A percentile compares a stretch with the other conserved stretches of the same genome.
Evolutionary conservation across 2,797 vertebrate species (phyloP).

Genomic region (Prionace glauca): DNA sequence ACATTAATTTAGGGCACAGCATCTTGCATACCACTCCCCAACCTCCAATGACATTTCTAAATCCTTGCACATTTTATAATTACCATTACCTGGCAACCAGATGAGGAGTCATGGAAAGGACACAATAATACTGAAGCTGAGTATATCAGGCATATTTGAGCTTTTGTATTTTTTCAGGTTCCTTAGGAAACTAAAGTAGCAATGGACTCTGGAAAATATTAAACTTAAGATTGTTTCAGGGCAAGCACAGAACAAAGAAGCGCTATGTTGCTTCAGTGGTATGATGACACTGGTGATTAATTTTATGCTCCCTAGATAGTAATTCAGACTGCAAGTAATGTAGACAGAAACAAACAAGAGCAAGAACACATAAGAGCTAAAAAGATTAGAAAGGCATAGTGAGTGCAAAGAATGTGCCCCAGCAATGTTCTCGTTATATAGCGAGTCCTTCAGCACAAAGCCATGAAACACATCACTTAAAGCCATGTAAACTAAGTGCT

Average conservation of each 20-base stretch:
- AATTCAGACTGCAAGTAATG: background rate
- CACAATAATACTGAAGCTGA: background rate
- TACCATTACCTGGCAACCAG: background rate
- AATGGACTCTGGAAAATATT: background rate
- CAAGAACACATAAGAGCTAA: background rate
- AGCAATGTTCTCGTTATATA: background rate
- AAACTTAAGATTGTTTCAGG: background rate
- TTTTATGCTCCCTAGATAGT: background rate
- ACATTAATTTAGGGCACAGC: background rate
- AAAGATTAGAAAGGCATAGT: background rate
- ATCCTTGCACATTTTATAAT: background rate
- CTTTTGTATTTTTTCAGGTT: constrained; percentile 1
- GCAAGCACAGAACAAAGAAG: background rate
- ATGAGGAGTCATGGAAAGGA: background rate
- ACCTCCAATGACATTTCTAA: background rate
- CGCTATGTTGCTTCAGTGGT: background rate
- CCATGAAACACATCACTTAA: background rate
- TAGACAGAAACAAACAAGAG: background rate
- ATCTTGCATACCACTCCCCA: background rate
- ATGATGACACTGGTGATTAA: background rate
- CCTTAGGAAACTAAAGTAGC: background rate
- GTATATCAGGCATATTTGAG: background rate
- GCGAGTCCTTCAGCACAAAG: background rate
- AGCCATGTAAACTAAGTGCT: background rate
- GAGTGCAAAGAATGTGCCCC: background rate